A percentile compares a stretch with the other conserved stretches of the same genome.
Conservation (phyloP, 2,797 vertebrate species). For the Lepilemur septentrionalis region DNA sequence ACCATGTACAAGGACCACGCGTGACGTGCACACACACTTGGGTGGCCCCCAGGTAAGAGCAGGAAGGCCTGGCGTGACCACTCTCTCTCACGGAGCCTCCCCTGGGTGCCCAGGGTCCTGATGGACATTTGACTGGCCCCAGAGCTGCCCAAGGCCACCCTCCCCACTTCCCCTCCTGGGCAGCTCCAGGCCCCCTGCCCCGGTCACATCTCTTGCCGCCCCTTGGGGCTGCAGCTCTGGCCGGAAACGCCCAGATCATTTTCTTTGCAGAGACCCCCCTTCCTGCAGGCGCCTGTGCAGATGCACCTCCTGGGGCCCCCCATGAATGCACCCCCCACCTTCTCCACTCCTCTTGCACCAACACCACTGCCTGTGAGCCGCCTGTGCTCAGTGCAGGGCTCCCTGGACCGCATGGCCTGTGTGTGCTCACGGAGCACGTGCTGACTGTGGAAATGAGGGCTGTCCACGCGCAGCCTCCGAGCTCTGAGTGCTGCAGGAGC, state of each 20-base stretch:
- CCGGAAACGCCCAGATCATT: not conserved
- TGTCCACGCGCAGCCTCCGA: accelerated
- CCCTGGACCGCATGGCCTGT: not conserved
- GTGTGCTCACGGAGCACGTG: no score
- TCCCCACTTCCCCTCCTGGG: no score
- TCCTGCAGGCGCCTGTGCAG: not conserved
- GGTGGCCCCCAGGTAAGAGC: not conserved
- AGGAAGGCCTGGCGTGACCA: not conserved
- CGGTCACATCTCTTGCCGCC: not conserved
- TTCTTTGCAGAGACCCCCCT: not conserved
- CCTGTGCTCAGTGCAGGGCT: not conserved
- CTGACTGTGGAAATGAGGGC: no score
- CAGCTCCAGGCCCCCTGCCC: not conserved
- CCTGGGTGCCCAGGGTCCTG: no score
- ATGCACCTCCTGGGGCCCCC: accelerated
- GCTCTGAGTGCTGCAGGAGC: not conserved
- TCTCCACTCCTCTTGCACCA: not conserved
- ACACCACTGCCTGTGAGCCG: accelerated
- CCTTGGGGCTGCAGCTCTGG: accelerated
- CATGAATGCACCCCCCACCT: accelerated
- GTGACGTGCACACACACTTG: not conserved
- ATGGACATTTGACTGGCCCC: no score
- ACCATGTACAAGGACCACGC: accelerated
- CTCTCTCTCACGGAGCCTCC: not conserved
- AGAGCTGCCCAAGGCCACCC: no score